Base-by-base conservation (phyloP, 2,888 invertebrate species). In the Stenolophus ochropezus region DNA sequence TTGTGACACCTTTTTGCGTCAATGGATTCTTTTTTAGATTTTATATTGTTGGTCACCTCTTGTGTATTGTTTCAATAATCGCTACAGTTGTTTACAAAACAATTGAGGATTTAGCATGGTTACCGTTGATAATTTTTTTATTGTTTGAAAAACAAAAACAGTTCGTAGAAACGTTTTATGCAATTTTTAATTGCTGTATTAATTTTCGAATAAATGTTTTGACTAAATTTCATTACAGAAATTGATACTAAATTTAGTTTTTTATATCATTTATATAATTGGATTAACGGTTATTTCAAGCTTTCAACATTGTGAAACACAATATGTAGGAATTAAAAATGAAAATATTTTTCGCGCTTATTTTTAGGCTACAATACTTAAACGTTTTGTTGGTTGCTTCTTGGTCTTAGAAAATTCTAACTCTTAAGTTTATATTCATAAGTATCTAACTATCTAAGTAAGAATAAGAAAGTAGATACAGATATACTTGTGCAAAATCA, bases 21-120 rank as follows among this genome's bases (percentile, higher is more conserved):
- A 71, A 71, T 33, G 21, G 71, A 14, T 27, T 27, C 25, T 65
- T 65, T 65, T 65, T 18, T 56, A 65, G 65, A 65, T 8, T 65
- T 27, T 65, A 16, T 42, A 71, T 71, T 33, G 71, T 71, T 71
- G 20, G 71, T 71, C 11, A 27, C 33, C 71, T 21, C 18, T 71
- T 71, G 18, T 42, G 14, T 33, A 21, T 42, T 47, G 71, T 71
- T 33, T 42, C 18, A 61, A 61, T 21, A 25, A 25, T 61, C 21
- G 14, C 33, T 42, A 25, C 23, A 25, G 11, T 61, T 71, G 20
- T 27, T 8, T 42, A 18, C 42, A 20, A 23, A 61, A 61, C 61
- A 56, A 21, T 56, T 56, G 16, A 11, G 20, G 1, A 21, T 56
- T 21, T 56, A 21, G 11, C n/a, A 21, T 56, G 21, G 56, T 23